Evolutionary conservation across 2,888 invertebrate species (phyloP).

Genomic region (Notodonta dromedarius): DNA sequence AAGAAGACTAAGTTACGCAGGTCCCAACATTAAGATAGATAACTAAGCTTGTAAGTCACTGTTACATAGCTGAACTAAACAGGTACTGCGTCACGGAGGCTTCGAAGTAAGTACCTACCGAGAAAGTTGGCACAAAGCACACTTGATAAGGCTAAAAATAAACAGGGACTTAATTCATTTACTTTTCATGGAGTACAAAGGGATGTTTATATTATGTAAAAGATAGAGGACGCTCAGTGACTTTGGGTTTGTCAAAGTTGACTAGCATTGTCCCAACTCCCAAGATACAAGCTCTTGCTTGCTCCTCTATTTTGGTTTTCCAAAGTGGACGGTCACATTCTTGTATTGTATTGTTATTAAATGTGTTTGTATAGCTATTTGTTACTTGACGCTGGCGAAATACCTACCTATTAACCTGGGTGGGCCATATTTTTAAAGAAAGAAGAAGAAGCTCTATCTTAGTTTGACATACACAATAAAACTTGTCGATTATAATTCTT

Average conservation of each 20-base stretch:
- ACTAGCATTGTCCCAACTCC: neutral
- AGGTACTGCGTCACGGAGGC: slow-evolving; percentile 1
- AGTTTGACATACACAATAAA: too few relatives aligned
- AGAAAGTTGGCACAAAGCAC: slow-evolving; percentile 3
- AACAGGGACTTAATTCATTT: neutral
- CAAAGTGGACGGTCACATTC: too few relatives aligned
- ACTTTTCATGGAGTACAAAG: slow-evolving; percentile 2
- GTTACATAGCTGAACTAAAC: slow-evolving; percentile 17
- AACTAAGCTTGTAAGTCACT: slow-evolving; percentile 30
- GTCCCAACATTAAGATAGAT: slow-evolving; percentile 31
- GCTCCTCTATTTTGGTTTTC: too few relatives aligned
- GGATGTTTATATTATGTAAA: neutral
- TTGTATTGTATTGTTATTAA: too few relatives aligned
- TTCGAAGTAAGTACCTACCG: neutral
- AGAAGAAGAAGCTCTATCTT: too few relatives aligned
- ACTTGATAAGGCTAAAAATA: slow-evolving; percentile 2
- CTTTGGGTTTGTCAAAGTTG: neutral
- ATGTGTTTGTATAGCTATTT: too few relatives aligned
- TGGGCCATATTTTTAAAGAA: too few relatives aligned
- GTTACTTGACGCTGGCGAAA: too few relatives aligned
- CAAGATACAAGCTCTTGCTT: too few relatives aligned
- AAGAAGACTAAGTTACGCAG: slow-evolving; percentile 26
- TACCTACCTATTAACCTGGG: too few relatives aligned
- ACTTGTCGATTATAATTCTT: too few relatives aligned
- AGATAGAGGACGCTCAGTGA: neutral